phyloP scores from a whole-genome alignment of 2,797 vertebrate genomes.

The Aselliscus stoliczkanus region DNA sequence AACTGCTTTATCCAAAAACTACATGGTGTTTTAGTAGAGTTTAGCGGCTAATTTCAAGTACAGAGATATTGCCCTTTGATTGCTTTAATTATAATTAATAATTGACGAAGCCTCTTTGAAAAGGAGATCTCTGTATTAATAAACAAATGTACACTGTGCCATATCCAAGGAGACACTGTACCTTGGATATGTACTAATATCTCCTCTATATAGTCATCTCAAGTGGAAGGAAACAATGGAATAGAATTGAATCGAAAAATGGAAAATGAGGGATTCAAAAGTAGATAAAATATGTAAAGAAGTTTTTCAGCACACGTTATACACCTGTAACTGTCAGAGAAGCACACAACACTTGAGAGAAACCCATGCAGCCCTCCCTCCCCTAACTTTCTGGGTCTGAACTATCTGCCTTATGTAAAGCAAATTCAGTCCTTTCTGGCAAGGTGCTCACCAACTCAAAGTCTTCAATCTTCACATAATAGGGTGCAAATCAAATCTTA shows the following conservation, averaged over 20 bases:
- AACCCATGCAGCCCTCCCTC: not conserved
- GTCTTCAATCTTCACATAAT: slow-evolving; percentile 69
- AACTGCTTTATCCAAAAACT: not conserved
- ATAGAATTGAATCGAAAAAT: not conserved
- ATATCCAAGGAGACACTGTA: not conserved
- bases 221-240: not conserved
- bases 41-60: not conserved
- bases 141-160: not conserved
- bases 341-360: not conserved
- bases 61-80: not conserved
- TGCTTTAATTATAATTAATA: not conserved
- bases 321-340: not conserved
- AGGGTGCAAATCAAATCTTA: slow-evolving; percentile 68
- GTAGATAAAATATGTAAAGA: not conserved
- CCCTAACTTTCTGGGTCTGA: not conserved
- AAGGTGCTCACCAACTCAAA: slow-evolving; percentile 59
- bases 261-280: not conserved
- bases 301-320: not conserved
- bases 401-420: slow-evolving; percentile 55
- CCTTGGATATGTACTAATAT: not conserved
- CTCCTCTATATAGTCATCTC: not conserved
- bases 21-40: not conserved
- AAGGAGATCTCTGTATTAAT: not conserved
- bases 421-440: slow-evolving; percentile 58
- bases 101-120: not conserved